Evolutionary conservation across 2,888 invertebrate species (phyloP).

Genomic region (Agrochola lychnidis): DNA sequence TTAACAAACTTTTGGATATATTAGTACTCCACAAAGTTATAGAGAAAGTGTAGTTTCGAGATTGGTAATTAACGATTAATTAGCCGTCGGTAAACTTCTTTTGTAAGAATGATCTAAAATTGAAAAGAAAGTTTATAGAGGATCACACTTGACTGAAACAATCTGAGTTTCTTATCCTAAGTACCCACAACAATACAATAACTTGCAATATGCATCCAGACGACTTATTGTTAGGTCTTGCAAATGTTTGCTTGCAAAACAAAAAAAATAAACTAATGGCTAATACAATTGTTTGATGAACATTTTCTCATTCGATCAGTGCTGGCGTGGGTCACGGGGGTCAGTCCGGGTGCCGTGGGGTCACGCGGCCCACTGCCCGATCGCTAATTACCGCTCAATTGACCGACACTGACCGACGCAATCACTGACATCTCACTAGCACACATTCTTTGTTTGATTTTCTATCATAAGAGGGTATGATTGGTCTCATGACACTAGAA

Average conservation of each 20-base stretch:
- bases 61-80: background rate
- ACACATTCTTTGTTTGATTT: background rate
- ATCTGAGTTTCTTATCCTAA: background rate
- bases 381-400: slow-evolving; percentile 69
- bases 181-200: background rate
- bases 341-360: slow-evolving; percentile 2
- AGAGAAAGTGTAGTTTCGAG: slow-evolving; percentile 14
- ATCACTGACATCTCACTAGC: slow-evolving; percentile 24
- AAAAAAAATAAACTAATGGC: background rate
- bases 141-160: background rate
- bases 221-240: background rate
- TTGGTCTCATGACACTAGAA: background rate
- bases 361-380: slow-evolving; percentile 59
- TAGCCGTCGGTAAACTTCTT: slow-evolving; percentile 2
- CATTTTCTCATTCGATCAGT: slow-evolving; percentile 3
- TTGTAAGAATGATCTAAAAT: background rate
- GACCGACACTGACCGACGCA: slow-evolving; percentile 63
- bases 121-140: background rate
- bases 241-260: too few species aligned
- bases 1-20: background rate
- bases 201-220: background rate
- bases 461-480: background rate
- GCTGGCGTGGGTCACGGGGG: background rate
- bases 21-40: background rate
- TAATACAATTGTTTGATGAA: slow-evolving; percentile 2